phyloP scores from a whole-genome alignment of 2,797 vertebrate genomes.

The Garrulus glandarius region DNA sequence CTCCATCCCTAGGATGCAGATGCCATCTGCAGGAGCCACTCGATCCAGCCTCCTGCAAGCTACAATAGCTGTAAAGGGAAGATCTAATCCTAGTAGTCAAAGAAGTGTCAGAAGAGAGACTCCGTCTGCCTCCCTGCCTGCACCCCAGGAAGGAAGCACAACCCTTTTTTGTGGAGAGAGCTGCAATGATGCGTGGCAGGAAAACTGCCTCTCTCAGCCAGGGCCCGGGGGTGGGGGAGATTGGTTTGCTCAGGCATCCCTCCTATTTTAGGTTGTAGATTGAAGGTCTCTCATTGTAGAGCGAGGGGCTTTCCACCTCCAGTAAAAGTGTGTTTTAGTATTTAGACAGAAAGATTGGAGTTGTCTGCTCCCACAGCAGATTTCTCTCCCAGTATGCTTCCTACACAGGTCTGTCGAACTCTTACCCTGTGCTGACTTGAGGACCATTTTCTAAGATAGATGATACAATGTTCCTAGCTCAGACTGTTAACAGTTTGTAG shows the following conservation, averaged over 20 bases:
- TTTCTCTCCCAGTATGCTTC: not conserved
- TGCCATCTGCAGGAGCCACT: slow-evolving; percentile 57
- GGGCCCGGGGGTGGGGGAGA: not conserved
- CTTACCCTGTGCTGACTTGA: not conserved
- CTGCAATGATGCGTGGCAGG: not conserved
- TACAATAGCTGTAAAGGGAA: not conserved
- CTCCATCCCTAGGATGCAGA: slow-evolving; percentile 38
- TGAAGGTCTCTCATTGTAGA: not conserved
- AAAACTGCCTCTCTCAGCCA: not conserved
- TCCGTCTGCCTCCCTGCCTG: not conserved
- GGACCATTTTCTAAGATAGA: not conserved
- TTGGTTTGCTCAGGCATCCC: not conserved
- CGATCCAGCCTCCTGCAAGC: not conserved
- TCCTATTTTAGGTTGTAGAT: not conserved
- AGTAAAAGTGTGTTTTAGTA: not conserved
- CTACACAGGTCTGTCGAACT: not conserved
- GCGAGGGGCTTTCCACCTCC: not conserved
- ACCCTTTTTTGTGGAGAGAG: not conserved
- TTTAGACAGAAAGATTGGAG: not conserved
- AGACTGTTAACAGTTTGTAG: not conserved
- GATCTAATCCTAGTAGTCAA: not conserved
- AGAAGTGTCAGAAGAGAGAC: not conserved
- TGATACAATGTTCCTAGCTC: not conserved
- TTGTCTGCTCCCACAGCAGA: not conserved
- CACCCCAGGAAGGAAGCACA: not conserved